Conservation (phyloP, 1,140 invertebrate genomes). For the Zaprionus davidi region DNA sequence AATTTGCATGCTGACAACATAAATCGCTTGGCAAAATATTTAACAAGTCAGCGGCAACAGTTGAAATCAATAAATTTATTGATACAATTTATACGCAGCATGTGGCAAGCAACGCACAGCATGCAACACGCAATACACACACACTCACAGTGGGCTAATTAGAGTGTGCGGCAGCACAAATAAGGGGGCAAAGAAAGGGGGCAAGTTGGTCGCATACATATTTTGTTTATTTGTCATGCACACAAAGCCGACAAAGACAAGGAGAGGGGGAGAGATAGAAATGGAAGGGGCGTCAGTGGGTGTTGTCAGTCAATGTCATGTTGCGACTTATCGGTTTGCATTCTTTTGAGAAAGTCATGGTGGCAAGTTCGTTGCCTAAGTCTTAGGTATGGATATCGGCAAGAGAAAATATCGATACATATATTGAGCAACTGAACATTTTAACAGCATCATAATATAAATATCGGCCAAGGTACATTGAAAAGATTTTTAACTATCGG, state of each 20-base stretch:
- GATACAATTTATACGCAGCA: slow-evolving; percentile 72
- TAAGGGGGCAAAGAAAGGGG: slow-evolving; percentile 15
- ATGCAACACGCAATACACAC: slow-evolving; percentile 52
- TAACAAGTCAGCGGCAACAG: slow-evolving; percentile 82
- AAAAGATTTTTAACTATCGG: too few relatives aligned
- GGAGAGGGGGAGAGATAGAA: background rate
- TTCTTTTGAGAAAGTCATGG: slow-evolving; percentile 71
- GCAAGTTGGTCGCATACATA: slow-evolving; percentile 35
- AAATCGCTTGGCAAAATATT: slow-evolving; percentile 80
- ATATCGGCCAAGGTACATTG: too few relatives aligned
- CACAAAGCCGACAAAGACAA: slow-evolving; percentile 33
- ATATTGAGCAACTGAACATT: too few relatives aligned
- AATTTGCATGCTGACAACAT: slow-evolving; percentile 79
- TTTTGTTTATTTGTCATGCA: slow-evolving; percentile 9
- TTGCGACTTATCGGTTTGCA: slow-evolving; percentile 33
- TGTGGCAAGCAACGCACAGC: slow-evolving; percentile 20
- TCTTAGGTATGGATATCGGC: slow-evolving; percentile 46
- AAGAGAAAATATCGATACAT: background rate
- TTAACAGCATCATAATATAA: too few relatives aligned
- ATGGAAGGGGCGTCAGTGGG: background rate
- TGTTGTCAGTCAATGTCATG: slow-evolving; percentile 32
- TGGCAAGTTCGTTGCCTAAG: slow-evolving; percentile 73
- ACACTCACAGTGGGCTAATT: slow-evolving; percentile 64
- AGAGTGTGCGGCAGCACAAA: slow-evolving; percentile 42
- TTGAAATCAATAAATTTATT: slow-evolving; percentile 83